Evolutionary conservation across 2,888 invertebrate species (phyloP), one percentile per base, ranked within the genome.

Genomic region (Acleris laterana): DNA sequence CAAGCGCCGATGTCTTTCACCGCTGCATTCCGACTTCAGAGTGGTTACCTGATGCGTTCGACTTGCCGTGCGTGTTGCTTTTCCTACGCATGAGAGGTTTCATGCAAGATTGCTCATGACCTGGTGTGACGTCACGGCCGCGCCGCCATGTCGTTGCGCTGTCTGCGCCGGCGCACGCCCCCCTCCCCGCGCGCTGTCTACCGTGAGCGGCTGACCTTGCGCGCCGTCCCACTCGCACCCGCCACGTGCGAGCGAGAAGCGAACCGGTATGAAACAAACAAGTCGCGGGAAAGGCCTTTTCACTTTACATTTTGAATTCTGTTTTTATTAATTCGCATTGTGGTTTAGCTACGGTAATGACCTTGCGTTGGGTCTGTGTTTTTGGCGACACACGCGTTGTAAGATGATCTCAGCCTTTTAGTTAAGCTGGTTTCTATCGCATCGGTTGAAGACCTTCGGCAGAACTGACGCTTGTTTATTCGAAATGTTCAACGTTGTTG

Each of bases 201-300:
- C 83, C 88, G 84, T 88, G 85, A 86, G 79, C 86, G 90, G 88
- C 85, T 90, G 89, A 92, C 92, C 92, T 92, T 92, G 92, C 90
- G 82, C 77, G 77, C 81, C 71, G 70, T 89, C 88, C 74, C 85
- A 66, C 81, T 90, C 82, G 68, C 81, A 71, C 87, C 62, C 71
- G 19, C 66, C 70, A 28, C 67, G 83, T 67, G 76, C 71, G 80
- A 86, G 72, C 69, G 83, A 77, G 84, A 83, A 71, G 63, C 72
- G 70, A 81, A 85, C 87, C 84, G 83, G 85, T 85, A 83, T 82
- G 79, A 78, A 75, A 84, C 84, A 87, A 79, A 87, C 82, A 85
- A 85, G 87, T 88, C 87, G 88, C 89, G 85, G 83, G 86, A 86
- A 88, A 87, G 85, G 85, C 86, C 88, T 87, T 84, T 85, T 87